Evolutionary conservation across 2,888 invertebrate genomes (phyloP), one percentile per base, ranked within the genome.

Genomic region (Eupithecia abbreviata): DNA sequence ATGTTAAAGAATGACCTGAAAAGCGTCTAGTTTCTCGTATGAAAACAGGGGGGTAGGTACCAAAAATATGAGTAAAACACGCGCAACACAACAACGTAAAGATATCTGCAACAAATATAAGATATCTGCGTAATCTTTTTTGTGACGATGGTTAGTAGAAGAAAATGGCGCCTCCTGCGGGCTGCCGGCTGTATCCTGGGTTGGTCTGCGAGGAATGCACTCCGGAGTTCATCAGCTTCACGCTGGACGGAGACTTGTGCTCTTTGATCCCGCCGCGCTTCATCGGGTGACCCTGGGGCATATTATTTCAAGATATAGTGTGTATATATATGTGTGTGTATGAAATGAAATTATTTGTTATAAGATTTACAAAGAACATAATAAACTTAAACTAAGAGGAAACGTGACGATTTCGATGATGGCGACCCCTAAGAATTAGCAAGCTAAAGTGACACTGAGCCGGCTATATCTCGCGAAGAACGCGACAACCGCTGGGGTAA

Each of bases 161-260:
- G 92, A 96, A 97, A 79, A 96, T 96, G 72, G 96, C 96, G 83
- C 97, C 97, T 82, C 97, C 97, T 67, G 97, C 96, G 9, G 96
- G 96, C 90, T 98, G 97, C 83, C 98, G 95, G 77, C 97, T 97
- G 92, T 96, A 98, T 3, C 98, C 98, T 79, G 97, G 97, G 89
- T 97, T 98, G 43, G 97, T 97, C 90, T 97, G 96, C 82, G 97
- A 97, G 15, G 96, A 96, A 89, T 98, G 98, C 58, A 97, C 97
- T 5, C 97, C 97, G n/a, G 97, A 97, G 88, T 97, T 97, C 93
- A 97, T 97, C 74, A 98, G 92, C 91, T 97, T 97, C 71, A 97
- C 96, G 84, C 96, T 97, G 89, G 96, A 96, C 9, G 97, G 97
- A 80, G 97, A 97, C 47, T 94, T 93, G 82, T 95, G 96, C 77